Evolutionary conservation across 64 coral and sea anemone species (phyloP), one percentile per base, ranked within the genome.

Genomic region (Hydrozoanthus tunicans): DNA sequence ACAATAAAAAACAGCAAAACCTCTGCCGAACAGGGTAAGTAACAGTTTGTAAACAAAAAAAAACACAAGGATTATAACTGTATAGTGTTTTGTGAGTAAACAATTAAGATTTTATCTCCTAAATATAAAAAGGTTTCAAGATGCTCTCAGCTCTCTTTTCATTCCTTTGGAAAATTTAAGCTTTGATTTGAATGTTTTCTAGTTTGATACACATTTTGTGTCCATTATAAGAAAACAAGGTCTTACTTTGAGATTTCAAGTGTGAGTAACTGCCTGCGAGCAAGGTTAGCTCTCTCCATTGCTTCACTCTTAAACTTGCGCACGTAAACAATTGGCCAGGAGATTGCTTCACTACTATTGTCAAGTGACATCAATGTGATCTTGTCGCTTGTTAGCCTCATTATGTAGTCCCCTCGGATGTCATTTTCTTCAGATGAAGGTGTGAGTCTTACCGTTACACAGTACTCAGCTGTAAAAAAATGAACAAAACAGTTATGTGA

Each of bases 221-320:
- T 53, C 14, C 5, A 51, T 56, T 15, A 10, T 15, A 55, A 52
- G 32, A 51, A 24, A 6, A 32, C n/a, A 63, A 85, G 58, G 23
- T 10, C 83, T 86, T 71, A 86, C 83, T 67, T 58, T 6, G 83
- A 86, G 53, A 86, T 86, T 53, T 86, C 83, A 64, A 86, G 9
- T 56, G 83, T 86, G 4, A 86, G 9, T 58, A 86, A 71, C 8
- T 86, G 66, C 64, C 65, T 86, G 23, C 56, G 53, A 70, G 65
- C 27, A 56, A 56, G 83, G n/a, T 86, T 67, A 0, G 65, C 56
- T 54, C 83, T 72, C 5, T 86, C 83, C 20, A 54, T 86, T 1
- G 67, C 54, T n/a, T 86, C 83, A 13, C 83, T 86, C 65, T 86
- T 86, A 86, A 86, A 86, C 53, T 86, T 86, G 53, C 83, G 83